phyloP scores from a whole-genome alignment of 2,113 vertebrate species.

The Riparia riparia region DNA sequence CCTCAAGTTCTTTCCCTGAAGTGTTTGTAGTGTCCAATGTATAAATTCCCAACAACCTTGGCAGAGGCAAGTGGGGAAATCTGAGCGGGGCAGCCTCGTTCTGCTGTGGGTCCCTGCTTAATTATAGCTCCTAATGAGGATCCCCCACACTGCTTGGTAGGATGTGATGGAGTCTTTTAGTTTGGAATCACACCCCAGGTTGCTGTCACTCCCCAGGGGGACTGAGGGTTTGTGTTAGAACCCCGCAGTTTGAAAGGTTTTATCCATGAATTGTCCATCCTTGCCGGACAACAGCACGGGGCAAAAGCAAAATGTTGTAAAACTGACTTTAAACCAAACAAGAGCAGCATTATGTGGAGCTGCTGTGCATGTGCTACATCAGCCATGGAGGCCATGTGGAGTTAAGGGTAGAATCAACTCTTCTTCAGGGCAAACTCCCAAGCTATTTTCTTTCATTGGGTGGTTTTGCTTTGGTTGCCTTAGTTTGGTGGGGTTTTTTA shows the following conservation, averaged over 20 bases:
- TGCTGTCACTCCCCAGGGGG: not conserved
- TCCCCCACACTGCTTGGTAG: not conserved
- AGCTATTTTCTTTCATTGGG: not conserved
- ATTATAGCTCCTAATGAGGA: not conserved
- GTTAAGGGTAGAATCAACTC: not conserved
- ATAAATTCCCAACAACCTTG: not conserved
- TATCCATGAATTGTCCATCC: not conserved
- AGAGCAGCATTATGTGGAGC: not conserved
- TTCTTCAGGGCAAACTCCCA: not conserved
- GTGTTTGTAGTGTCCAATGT: accelerated
- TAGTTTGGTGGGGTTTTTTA: not conserved
- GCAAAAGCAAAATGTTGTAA: not conserved
- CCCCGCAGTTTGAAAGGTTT: not conserved
- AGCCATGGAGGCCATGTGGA: not conserved
- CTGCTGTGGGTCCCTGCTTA: not conserved
- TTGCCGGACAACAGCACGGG: not conserved
- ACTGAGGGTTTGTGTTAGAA: not conserved
- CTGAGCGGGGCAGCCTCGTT: not conserved
- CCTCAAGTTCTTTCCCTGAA: not conserved
- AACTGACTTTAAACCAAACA: not conserved
- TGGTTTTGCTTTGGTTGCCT: no score
- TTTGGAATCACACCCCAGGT: not conserved
- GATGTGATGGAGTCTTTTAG: not conserved
- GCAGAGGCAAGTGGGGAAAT: not conserved
- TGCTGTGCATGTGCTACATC: not conserved